These are phyloP conservation scores for Malacosoma neustria DNA, from an alignment of 2,888 invertebrate species.

Conservation along the genomic window DNA sequence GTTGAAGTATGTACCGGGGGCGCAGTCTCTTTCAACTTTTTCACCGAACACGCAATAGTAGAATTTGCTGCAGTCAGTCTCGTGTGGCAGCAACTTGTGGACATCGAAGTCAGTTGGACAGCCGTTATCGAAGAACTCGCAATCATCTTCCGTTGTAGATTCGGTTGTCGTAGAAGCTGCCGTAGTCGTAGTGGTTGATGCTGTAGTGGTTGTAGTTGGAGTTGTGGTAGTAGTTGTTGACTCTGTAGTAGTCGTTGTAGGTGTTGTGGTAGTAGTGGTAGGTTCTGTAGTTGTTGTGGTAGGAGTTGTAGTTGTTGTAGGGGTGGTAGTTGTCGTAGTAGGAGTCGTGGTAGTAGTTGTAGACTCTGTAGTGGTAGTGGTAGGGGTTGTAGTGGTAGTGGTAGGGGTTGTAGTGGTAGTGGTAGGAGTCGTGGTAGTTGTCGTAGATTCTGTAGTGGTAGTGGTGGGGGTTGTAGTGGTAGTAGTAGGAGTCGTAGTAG, in stretches of 20 bases:
- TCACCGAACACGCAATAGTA: conserved; percentile 31
- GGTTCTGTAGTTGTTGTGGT: conserved; percentile 7
- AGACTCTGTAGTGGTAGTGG: conserved; percentile 10
- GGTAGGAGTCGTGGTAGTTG: conserved; percentile 6
- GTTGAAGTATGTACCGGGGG: conserved; percentile 20
- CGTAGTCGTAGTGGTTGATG: conserved; percentile 6
- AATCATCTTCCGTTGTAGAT: conserved; percentile 1
- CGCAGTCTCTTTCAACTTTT: conserved; percentile 18
- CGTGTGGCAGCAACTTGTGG: conserved; percentile 27
- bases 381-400: too few species aligned
- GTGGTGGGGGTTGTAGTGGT: too few species aligned
- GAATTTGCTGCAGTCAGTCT: conserved; percentile 25
- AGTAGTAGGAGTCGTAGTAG: too few species aligned
- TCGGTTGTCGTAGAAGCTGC: conserved; percentile 6
- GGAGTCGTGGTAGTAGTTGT: too few species aligned
- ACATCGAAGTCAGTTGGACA: conserved; percentile 24
- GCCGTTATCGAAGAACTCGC: conserved; percentile 14
- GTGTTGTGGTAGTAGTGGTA: conserved; percentile 4
- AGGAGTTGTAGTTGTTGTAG: conserved; percentile 5
- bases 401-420: conserved; percentile 4
- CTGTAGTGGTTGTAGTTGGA: conserved; percentile 7
- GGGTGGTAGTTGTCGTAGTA: conserved; percentile 7
- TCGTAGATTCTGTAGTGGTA: conserved; percentile 5
- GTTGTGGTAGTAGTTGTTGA: conserved; percentile 4
- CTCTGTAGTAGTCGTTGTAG: conserved; percentile 6